Conservation (phyloP, 2,113 vertebrate species). For the Proteles cristata region DNA sequence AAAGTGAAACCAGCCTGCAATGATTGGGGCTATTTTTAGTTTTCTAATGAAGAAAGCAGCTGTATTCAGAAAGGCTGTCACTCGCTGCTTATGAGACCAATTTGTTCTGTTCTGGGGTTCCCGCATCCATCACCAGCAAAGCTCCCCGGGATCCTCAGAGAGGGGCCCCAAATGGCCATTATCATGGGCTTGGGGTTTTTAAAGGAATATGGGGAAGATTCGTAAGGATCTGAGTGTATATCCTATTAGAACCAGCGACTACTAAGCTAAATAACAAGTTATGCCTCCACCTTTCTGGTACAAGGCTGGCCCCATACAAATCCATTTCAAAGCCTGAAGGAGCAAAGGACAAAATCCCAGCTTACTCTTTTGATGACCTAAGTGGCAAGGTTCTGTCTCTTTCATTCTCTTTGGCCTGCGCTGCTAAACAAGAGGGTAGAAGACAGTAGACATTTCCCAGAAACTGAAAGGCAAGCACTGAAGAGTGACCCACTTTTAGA, state of each 20-base stretch:
- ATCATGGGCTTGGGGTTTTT: background rate
- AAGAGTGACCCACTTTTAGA: slow-evolving; percentile 71
- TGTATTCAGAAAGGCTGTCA: slow-evolving; percentile 84
- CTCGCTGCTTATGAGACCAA: slow-evolving; percentile 81
- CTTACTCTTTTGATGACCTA: background rate
- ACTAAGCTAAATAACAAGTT: slow-evolving; percentile 3
- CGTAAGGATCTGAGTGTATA: slow-evolving; percentile 18
- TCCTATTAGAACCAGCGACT: slow-evolving; percentile 15
- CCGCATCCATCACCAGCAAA: slow-evolving; percentile 76
- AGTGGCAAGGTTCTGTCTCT: background rate
- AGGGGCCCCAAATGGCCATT: slow-evolving; percentile 12
- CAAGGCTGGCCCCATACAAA: slow-evolving; percentile 1
- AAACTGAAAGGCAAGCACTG: slow-evolving; percentile 25
- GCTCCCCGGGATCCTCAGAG: slow-evolving; percentile 48
- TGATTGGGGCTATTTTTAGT: slow-evolving; percentile 86
- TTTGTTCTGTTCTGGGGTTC: slow-evolving; percentile 82
- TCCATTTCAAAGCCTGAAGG: slow-evolving; percentile 23
- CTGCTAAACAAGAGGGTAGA: slow-evolving; percentile 30
- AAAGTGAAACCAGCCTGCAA: slow-evolving; percentile 85
- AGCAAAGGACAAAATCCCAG: slow-evolving; percentile 26
- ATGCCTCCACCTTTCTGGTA: background rate
- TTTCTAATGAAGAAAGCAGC: slow-evolving; percentile 87
- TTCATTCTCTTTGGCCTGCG: slow-evolving; percentile 14
- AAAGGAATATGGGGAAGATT: background rate
- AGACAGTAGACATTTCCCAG: slow-evolving; percentile 41